These are phyloP conservation scores for Melanotaenia maccullochi DNA, from an alignment of 2,797 vertebrate genomes.

Conservation along the genomic window DNA sequence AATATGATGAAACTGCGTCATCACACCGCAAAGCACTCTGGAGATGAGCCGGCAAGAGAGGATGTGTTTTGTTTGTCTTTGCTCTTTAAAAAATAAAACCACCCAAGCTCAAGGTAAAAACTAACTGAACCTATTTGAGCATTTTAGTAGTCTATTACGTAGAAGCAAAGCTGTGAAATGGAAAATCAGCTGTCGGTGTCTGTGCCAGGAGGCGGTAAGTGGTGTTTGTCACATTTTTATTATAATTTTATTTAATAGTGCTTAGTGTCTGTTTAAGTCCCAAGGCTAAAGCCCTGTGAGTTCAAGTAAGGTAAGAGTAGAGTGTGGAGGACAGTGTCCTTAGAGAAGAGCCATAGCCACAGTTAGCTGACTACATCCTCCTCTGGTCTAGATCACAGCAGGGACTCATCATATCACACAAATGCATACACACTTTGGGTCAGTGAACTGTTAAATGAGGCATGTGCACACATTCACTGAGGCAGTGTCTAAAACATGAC, in stretches of 20 bases:
- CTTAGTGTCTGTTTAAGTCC: constrained; percentile 69
- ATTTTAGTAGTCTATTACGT: constrained; percentile 47
- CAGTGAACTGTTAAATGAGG: constrained; percentile 59
- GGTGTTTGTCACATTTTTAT: constrained; percentile 60
- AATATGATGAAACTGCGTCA: constrained; percentile 64
- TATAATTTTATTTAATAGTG: constrained; percentile 6
- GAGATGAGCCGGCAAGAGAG: constrained; percentile 54
- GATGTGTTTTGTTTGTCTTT: constrained; percentile 55
- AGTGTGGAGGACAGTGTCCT: constrained; percentile 43
- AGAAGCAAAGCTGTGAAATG: constrained; percentile 50
- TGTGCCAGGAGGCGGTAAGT: constrained; percentile 31
- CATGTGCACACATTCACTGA: constrained; percentile 52
- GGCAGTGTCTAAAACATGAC: constrained; percentile 57
- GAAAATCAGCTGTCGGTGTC: constrained; percentile 15
- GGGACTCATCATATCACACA: constrained; percentile 37
- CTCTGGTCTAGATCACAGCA: constrained; percentile 51
- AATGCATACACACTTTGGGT: constrained; percentile 40
- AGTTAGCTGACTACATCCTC: constrained; percentile 58
- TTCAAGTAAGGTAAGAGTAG: constrained; percentile 57
- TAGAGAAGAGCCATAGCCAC: constrained; percentile 37
- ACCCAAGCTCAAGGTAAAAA: constrained; percentile 36
- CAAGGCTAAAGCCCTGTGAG: constrained; percentile 38
- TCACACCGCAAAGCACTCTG: constrained; percentile 38
- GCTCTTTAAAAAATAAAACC: constrained; percentile 61
- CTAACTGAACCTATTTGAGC: constrained; percentile 49